Evolutionary conservation across 2,113 vertebrate genomes (phyloP).

Genomic region (Vombatus ursinus): DNA sequence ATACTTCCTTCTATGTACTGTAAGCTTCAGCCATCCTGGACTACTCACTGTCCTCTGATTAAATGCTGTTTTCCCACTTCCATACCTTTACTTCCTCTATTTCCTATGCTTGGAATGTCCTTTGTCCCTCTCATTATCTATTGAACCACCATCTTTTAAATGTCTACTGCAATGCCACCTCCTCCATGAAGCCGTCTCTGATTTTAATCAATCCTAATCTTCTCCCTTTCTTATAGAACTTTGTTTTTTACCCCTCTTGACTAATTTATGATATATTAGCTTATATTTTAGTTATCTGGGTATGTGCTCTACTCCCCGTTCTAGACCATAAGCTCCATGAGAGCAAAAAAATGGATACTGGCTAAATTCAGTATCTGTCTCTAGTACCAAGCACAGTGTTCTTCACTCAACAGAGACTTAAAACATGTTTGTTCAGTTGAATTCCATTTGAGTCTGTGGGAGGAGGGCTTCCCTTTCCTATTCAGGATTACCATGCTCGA

Average conservation of each 20-base stretch:
- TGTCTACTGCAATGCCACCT: not conserved
- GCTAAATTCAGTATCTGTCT: not conserved
- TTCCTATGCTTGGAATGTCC: not conserved
- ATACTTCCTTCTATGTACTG: too few species aligned
- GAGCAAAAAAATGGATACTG: not conserved
- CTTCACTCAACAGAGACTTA: not conserved
- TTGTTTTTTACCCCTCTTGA: not conserved
- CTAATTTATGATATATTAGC: not conserved
- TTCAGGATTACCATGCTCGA: not conserved
- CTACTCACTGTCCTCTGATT: not conserved
- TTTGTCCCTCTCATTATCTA: not conserved
- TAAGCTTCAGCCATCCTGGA: not conserved
- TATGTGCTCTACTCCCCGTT: not conserved
- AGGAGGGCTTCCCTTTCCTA: not conserved
- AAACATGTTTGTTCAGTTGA: not conserved
- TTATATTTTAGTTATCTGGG: not conserved
- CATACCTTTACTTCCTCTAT: too few species aligned
- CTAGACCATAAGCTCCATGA: not conserved
- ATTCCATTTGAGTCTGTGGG: not conserved
- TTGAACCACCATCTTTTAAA: not conserved
- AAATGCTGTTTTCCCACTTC: too few species aligned
- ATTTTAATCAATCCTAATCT: not conserved
- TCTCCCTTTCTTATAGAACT: not conserved
- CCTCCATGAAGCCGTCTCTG: not conserved
- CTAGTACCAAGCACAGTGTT: not conserved